Conservation (phyloP, 2,888 invertebrate species). For the Aleiodes leptofemur region DNA sequence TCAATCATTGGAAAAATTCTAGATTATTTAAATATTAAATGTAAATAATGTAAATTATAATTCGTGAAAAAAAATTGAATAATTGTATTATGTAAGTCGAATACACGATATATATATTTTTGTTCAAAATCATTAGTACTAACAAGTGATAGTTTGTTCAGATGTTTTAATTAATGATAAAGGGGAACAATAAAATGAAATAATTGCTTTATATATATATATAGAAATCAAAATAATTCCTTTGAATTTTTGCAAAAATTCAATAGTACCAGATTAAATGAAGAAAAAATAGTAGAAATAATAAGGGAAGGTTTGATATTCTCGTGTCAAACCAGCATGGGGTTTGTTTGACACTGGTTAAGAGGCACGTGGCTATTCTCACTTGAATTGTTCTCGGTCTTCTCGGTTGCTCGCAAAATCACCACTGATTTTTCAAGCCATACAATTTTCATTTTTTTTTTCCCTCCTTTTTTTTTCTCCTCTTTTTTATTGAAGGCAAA, state of each 20-base stretch:
- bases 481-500: slow-evolving; percentile 11
- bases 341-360: slow-evolving; percentile 61
- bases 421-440: slow-evolving; percentile 16
- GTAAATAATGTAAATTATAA: slow-evolving; percentile 36
- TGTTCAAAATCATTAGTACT: slow-evolving; percentile 29
- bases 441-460: not conserved
- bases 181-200: slow-evolving; percentile 47
- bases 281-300: not conserved
- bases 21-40: not conserved
- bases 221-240: not conserved
- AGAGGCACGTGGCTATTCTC: slow-evolving; percentile 67
- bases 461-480: not conserved
- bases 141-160: slow-evolving; percentile 8
- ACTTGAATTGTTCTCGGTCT: slow-evolving; percentile 43
- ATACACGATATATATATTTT: slow-evolving; percentile 33
- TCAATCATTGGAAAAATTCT: not conserved
- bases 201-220: slow-evolving; percentile 24
- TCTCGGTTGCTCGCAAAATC: not conserved
- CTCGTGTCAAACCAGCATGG: slow-evolving; percentile 69
- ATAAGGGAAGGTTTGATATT: slow-evolving; percentile 42
- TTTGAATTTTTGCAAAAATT: slow-evolving; percentile 3
- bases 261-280: slow-evolving; percentile 22
- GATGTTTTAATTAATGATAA: slow-evolving; percentile 14
- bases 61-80: slow-evolving; percentile 20
- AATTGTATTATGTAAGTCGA: slow-evolving; percentile 26